phyloP scores from a whole-genome alignment of 2,113 vertebrate genomes.

The Hippocampus zosterae region DNA sequence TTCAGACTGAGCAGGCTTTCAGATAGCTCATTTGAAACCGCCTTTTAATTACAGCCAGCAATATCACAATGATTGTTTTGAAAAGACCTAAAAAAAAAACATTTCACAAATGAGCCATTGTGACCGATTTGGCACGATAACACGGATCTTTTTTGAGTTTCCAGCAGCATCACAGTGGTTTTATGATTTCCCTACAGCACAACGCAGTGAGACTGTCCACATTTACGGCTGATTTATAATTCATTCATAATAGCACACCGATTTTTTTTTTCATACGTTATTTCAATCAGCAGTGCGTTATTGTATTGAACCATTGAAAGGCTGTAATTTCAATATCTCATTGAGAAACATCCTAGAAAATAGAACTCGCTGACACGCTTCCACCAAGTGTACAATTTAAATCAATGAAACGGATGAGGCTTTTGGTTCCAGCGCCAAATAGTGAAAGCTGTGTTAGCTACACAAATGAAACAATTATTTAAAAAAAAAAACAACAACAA shows the following conservation, averaged over 20 bases:
- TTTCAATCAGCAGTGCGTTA: background rate
- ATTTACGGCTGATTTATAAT: background rate
- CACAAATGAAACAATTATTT: background rate
- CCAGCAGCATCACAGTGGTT: conserved; percentile 3
- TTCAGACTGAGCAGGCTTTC: conserved; percentile 41
- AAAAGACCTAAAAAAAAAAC: background rate
- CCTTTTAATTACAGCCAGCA: conserved; percentile 46
- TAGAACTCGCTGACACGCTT: background rate
- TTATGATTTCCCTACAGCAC: background rate
- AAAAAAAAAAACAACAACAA: background rate
- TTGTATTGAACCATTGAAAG: background rate
- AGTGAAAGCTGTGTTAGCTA: background rate
- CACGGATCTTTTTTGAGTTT: background rate
- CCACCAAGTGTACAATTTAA: background rate
- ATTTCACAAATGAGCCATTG: conserved; percentile 10
- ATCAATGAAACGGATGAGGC: background rate
- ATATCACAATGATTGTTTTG: conserved; percentile 25
- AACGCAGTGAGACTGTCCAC: background rate
- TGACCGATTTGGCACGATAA: conserved; percentile 28
- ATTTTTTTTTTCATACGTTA: background rate
- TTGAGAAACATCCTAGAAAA: background rate
- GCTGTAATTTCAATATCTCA: background rate
- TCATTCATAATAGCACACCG: background rate
- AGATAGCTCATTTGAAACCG: conserved; percentile 53
- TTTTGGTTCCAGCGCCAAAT: background rate